Conservation (phyloP, 2,888 invertebrate genomes). For the Spatulosminthurus flaviceps region DNA sequence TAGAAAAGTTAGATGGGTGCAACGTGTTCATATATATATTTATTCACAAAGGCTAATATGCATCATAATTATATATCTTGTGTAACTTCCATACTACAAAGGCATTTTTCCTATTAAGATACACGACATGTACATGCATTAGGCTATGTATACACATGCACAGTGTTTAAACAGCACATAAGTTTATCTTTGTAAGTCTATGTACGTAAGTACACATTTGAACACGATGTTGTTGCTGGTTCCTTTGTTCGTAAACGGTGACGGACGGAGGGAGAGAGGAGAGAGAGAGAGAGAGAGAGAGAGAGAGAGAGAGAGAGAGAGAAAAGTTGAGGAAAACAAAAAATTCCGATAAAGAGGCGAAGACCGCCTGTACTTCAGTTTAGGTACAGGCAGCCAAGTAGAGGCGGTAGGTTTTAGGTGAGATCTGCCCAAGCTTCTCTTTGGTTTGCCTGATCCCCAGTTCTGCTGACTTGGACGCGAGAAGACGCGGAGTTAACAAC, state of each 20-base stretch:
- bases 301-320: slow-evolving; percentile 25
- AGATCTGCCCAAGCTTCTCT: slow-evolving; percentile 29
- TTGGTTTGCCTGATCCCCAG: slow-evolving; percentile 29
- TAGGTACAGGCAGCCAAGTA: slow-evolving; percentile 23
- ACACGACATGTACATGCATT: too few species aligned
- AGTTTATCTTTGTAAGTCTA: background rate
- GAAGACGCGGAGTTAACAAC: slow-evolving; percentile 32
- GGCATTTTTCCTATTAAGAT: too few species aligned
- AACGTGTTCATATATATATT: too few species aligned
- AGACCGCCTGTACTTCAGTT: slow-evolving; percentile 33
- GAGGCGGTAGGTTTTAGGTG: slow-evolving; percentile 24
- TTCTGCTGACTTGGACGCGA: slow-evolving; percentile 35
- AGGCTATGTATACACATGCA: background rate
- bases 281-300: slow-evolving; percentile 34
- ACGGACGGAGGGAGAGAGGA: slow-evolving; percentile 34
- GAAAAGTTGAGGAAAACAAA: slow-evolving; percentile 49
- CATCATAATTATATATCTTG: too few species aligned
- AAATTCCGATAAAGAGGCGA: slow-evolving; percentile 42
- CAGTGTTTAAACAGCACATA: background rate
- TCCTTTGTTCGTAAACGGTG: slow-evolving; percentile 39
- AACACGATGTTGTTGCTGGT: slow-evolving; percentile 36
- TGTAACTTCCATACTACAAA: too few species aligned
- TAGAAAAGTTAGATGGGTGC: too few species aligned
- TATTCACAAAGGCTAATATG: too few species aligned
- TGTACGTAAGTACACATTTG: slow-evolving; percentile 27